Evolutionary conservation across 2,797 vertebrate genomes (phyloP).

Genomic region (Schizopygopsis malacanthus): DNA sequence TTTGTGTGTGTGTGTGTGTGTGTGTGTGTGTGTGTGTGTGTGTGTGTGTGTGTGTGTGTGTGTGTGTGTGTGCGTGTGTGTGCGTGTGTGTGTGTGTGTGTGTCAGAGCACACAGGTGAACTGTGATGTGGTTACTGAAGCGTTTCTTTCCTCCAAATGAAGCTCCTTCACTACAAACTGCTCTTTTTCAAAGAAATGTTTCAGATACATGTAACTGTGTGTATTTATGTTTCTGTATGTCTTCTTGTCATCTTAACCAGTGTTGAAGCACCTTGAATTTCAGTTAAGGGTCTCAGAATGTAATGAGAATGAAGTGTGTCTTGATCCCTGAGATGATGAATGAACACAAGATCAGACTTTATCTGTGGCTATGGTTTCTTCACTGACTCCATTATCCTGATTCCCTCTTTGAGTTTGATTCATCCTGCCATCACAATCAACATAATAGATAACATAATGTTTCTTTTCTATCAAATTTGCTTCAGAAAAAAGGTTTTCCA

Average conservation of each 20-base stretch:
- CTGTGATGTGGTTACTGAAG: conserved; percentile 34
- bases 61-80: too few species aligned
- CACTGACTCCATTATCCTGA: background rate
- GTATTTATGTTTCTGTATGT: background rate
- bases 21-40: too few species aligned
- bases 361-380: background rate
- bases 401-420: background rate
- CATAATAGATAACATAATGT: background rate
- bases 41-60: background rate
- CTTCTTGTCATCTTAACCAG: background rate
- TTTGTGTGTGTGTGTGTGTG: background rate
- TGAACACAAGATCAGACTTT: conserved; percentile 2
- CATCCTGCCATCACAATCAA: background rate
- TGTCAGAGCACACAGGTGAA: conserved; percentile 14
- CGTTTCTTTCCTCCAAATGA: conserved; percentile 30
- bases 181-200: background rate
- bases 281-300: background rate
- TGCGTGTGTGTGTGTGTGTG: too few species aligned
- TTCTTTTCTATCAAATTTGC: background rate
- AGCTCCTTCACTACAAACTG: conserved; percentile 12
- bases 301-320: background rate
- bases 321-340: background rate
- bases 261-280: background rate
- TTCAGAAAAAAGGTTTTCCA: background rate
- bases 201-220: too few species aligned